phyloP scores from a whole-genome alignment of 2,797 vertebrate species.

The Champsocephalus esox region DNA sequence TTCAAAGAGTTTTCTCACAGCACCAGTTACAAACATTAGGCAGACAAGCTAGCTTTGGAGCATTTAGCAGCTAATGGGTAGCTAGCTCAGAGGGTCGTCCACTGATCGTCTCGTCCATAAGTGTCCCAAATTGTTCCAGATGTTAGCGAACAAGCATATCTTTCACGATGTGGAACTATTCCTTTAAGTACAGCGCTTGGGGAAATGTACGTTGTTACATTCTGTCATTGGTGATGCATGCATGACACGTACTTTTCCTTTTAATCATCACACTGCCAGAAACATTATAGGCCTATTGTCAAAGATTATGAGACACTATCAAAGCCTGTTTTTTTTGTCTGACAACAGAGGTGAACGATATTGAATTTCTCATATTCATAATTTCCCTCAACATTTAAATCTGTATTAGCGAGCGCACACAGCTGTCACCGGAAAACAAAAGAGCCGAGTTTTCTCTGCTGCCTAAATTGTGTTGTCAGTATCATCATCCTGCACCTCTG shows the following conservation, averaged over 20 bases:
- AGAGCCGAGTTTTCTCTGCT: constrained; percentile 60
- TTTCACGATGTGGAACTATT: not conserved
- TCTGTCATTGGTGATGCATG: not conserved
- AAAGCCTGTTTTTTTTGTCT: constrained; percentile 23
- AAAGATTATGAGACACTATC: constrained; percentile 17
- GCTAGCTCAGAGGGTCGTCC: too few relatives aligned
- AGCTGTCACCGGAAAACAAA: constrained; percentile 66
- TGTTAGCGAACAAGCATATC: not conserved
- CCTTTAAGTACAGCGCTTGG: not conserved
- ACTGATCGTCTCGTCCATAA: too few relatives aligned
- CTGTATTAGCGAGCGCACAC: constrained; percentile 43
- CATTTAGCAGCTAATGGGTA: too few relatives aligned
- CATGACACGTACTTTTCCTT: constrained; percentile 18
- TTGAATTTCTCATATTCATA: constrained; percentile 51
- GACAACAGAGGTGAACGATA: constrained; percentile 34
- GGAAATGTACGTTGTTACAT: constrained; percentile 1
- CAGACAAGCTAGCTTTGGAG: too few relatives aligned
- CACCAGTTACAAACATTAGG: too few relatives aligned
- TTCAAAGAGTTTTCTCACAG: too few relatives aligned
- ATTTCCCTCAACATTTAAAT: constrained; percentile 40
- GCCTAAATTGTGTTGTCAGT: constrained; percentile 68
- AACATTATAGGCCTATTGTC: constrained; percentile 3
- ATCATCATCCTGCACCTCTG: constrained; percentile 55
- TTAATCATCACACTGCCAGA: constrained; percentile 24
- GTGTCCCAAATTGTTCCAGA: too few relatives aligned